Base-by-base conservation (phyloP, 2,888 invertebrate species). In the Protodeltote pygarga region DNA sequence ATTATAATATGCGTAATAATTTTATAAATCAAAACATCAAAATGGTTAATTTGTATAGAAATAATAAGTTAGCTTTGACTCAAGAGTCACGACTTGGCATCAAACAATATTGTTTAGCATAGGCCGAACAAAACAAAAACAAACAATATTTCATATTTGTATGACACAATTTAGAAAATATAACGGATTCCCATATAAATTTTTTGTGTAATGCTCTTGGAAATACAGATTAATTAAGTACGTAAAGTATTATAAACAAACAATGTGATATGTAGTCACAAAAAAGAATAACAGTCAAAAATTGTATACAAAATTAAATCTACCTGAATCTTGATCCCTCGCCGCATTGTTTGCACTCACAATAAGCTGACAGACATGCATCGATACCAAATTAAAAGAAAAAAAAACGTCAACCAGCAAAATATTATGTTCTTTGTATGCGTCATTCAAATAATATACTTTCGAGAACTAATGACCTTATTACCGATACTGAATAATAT, bases 271-370 rank as follows among this genome's bases (percentile, higher is more conserved):
- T 27, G 8, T 32, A 42, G 59, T 24, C 5, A 24, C 51, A 50
- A 65, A 53, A 64, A 65, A 27, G 0, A 15, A 6, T 23, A 31
- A 19, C 34, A 51, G n/a, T n/a, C n/a, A 65, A 66, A 66, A 51
- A n/a, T 32, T 39, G 60, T 45, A 65, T 71, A 73, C 64, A 72
- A 71, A 62, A 66, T 57, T 23, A 46, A 39, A 34, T 47, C 64
- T 75, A 77, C 76, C 78, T 75, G 78, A 39, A 29, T 33, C 44
- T 15, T 33, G 44, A 53, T 32, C 52, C 44, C 40, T 31, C 35
- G 42, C 33, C 44, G 19, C 37, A 58, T 48, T 58, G 63, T 58
- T 31, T 47, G 53, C 34, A 24, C 38, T 46, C 13, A 23, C 21
- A 23, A 48, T 25, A 17, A 39, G 35, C 6, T 24, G 16, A 4